A percentile compares a stretch with the other conserved stretches of the same genome.
These are phyloP conservation scores for Eupithecia dodoneata DNA, from an alignment of 2,888 invertebrate species.

Conservation along the genomic window DNA sequence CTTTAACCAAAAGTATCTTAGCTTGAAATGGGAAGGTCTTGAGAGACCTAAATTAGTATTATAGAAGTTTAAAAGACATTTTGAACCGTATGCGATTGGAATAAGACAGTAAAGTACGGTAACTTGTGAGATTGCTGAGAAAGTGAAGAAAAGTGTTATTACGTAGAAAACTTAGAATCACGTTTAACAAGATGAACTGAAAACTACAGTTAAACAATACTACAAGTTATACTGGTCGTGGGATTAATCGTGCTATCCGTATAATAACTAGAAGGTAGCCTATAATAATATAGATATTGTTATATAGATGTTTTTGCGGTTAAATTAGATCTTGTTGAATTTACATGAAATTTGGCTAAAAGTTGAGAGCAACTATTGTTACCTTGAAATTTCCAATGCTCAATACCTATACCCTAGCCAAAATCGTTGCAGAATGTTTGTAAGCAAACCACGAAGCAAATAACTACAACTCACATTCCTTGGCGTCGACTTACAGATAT, in stretches of 20 bases:
- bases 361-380: constrained; percentile 42
- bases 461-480: too few species aligned
- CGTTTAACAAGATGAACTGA: background rate
- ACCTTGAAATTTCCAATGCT: constrained; percentile 25
- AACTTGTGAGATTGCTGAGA: background rate
- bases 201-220: background rate
- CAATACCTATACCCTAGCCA: constrained; percentile 14
- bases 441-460: too few species aligned
- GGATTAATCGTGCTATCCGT: constrained; percentile 44
- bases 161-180: background rate
- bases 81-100: constrained; percentile 28
- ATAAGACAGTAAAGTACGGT: constrained; percentile 18
- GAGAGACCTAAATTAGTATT: constrained; percentile 25
- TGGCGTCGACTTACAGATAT: too few species aligned
- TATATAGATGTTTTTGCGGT: constrained; percentile 65
- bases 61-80: constrained; percentile 25
- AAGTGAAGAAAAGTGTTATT: background rate
- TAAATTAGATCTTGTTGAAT: constrained; percentile 66
- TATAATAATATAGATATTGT: constrained; percentile 62
- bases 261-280: constrained; percentile 54
- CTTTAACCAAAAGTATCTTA: constrained; percentile 23
- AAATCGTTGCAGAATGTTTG: too few species aligned
- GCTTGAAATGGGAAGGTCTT: constrained; percentile 35
- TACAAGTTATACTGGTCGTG: background rate
- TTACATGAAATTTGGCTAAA: constrained; percentile 41